These are phyloP conservation scores for Psylliodes chrysocephalus DNA, from an alignment of 2,888 invertebrate genomes.

Conservation along the genomic window DNA sequence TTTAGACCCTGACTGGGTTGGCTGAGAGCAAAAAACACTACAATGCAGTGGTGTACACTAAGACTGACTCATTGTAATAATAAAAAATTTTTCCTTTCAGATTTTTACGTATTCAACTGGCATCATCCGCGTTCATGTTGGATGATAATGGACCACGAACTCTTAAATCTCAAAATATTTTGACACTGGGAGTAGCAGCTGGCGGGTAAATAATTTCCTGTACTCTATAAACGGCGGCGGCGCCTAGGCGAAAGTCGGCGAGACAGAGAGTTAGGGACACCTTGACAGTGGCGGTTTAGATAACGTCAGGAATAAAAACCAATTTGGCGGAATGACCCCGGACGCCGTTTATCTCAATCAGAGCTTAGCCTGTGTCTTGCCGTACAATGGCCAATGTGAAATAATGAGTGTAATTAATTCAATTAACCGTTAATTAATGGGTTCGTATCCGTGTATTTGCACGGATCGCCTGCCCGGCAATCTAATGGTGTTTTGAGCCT, in stretches of 20 bases:
- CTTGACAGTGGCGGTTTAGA: slow-evolving; percentile 54
- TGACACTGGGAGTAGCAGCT: neutral
- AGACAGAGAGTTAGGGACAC: slow-evolving; percentile 46
- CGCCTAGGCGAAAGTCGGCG: neutral
- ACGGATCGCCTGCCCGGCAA: slow-evolving; percentile 59
- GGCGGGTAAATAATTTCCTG: neutral
- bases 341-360: slow-evolving; percentile 65
- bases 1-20: neutral
- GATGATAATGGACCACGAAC: no score
- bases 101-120: no score
- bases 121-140: no score
- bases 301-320: slow-evolving; percentile 60
- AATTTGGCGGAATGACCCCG: slow-evolving; percentile 63
- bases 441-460: slow-evolving; percentile 65
- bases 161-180: neutral
- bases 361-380: slow-evolving; percentile 62
- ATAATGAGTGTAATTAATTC: slow-evolving; percentile 68
- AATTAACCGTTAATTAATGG: slow-evolving; percentile 69
- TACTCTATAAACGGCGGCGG: neutral
- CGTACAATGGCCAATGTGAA: slow-evolving; percentile 63
- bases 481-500: slow-evolving; percentile 66
- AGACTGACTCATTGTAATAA: neutral
- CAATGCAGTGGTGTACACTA: neutral
- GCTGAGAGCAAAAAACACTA: neutral
- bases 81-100: no score